Percentiles rank a stretch among this genome's conserved stretches.
Conservation (phyloP, 1,140 invertebrate genomes). For the Condylostylus longicornis region DNA sequence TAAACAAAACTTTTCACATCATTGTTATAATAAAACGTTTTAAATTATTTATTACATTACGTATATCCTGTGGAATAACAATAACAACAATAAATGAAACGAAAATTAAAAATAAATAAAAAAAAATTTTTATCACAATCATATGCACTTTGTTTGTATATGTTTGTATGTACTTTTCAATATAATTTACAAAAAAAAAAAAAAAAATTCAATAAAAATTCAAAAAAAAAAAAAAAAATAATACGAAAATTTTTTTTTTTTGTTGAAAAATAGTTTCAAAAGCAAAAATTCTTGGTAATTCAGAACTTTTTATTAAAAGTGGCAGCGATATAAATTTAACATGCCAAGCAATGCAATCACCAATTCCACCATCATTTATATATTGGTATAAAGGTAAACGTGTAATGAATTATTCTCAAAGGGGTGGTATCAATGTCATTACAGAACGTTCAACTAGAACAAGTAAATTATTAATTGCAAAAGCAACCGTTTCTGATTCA, state of each 20-base stretch:
- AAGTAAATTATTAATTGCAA: conserved; percentile 64
- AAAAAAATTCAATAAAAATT: not conserved
- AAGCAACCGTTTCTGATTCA: conserved; percentile 59
- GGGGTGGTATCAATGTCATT: conserved; percentile 71
- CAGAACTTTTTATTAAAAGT: conserved; percentile 73
- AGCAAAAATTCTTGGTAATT: conserved; percentile 70
- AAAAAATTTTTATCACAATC: no score
- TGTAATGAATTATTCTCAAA: conserved; percentile 77
- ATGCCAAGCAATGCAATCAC: conserved; percentile 69
- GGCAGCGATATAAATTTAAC: conserved; percentile 84
- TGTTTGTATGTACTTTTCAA: no score
- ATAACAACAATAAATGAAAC: no score
- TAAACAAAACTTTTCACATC: no score
- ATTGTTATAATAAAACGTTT: no score
- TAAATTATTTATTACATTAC: no score
- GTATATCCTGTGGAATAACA: no score
- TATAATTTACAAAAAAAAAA: no score
- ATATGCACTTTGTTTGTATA: no score
- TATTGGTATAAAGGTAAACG: conserved; percentile 80
- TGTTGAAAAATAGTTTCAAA: conserved; percentile 60
- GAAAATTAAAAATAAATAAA: no score
- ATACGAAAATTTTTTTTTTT: conserved; percentile 5
- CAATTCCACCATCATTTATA: conserved; percentile 75
- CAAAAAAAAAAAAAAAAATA: not conserved
- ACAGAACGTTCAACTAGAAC: conserved; percentile 73